Percentiles rank a stretch among this genome's conserved stretches.
These are phyloP conservation scores for Ochotona princeps DNA, from an alignment of 2,113 vertebrate genomes.

Conservation along the genomic window DNA sequence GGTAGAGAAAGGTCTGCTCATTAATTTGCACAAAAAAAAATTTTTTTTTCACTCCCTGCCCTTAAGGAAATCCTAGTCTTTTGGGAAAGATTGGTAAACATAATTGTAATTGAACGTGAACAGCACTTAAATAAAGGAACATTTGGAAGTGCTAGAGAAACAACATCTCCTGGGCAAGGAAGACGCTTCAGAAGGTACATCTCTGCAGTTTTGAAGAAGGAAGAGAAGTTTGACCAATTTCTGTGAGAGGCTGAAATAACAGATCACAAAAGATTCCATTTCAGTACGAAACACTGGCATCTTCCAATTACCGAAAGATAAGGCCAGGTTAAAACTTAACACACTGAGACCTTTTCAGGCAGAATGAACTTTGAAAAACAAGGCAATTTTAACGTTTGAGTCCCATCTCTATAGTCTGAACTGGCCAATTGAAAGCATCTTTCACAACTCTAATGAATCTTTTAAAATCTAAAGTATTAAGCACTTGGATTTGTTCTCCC, in stretches of 20 bases:
- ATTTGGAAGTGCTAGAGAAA: constrained; percentile 42
- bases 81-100: constrained; percentile 53
- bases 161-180: background rate
- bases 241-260: background rate
- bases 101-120: constrained; percentile 48
- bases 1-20: constrained; percentile 22
- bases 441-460: background rate
- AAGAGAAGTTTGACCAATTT: constrained; percentile 50
- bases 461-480: constrained; percentile 31
- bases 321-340: constrained; percentile 18
- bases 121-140: constrained; percentile 23
- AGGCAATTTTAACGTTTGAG: constrained; percentile 13
- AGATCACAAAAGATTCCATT: background rate
- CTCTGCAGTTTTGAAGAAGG: constrained; percentile 35
- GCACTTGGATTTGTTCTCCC: constrained; percentile 1
- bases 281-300: background rate
- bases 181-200: constrained; percentile 51
- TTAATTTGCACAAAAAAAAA: constrained; percentile 48
- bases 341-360: constrained; percentile 12
- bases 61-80: constrained; percentile 46
- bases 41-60: constrained; percentile 18
- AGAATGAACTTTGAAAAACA: constrained; percentile 7
- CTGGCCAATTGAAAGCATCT: constrained; percentile 13
- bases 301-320: background rate
- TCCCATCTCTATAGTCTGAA: constrained; percentile 6